Evolutionary conservation across 1,140 invertebrate species (phyloP), one percentile per base, ranked within the genome.

Genomic region (Aphelenchoides avenae): DNA sequence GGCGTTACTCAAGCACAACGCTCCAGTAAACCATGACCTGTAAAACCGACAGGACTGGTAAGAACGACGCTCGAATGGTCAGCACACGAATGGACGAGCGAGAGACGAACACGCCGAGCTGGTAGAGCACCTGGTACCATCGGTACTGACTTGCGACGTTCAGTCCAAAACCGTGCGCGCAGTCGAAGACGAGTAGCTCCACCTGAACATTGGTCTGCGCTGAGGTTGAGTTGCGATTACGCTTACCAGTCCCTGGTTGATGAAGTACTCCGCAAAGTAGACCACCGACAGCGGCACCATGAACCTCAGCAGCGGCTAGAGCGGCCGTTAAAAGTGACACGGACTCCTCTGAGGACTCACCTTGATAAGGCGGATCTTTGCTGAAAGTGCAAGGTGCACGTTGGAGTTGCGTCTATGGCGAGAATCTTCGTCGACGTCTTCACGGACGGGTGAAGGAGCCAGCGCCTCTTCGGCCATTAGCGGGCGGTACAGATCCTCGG

Each of bases 251-350:
- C 88, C 88, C 79, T 91, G 88, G 79, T 91, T 91, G 60, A 91
- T 91, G 63, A 89, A 87, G 78, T 91, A 91, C 70, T 91, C 89
- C 59, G 87, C 87, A 59, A 89, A 82, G 70, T 91, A 91, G 1
- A 91, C 88, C 22, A 87, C 66, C 0, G 81, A 82, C 1, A 91
- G 77, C 0, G 89, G 89, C 54, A 89, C 73, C 84, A 90, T 89
- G 66, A 85, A 90, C 57, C 83, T 84, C 3, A 88, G 56, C n/a
- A 89, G 72, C 0, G 80, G 71, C 57, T 61, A n/a, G 41, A 34
- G 26, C 11, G 37, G 15, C 34, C 13, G 13, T 36, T 36, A 36
- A 3, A 57, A 26, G 7, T 53, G 36, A 29, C 26, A 30, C 34
- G 41, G 20, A 34, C 26, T 52, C 1, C 29, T 9, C 24, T n/a